Evolutionary conservation across 1,140 invertebrate genomes (phyloP).

Genomic region (Catajapyx aquilonaris): DNA sequence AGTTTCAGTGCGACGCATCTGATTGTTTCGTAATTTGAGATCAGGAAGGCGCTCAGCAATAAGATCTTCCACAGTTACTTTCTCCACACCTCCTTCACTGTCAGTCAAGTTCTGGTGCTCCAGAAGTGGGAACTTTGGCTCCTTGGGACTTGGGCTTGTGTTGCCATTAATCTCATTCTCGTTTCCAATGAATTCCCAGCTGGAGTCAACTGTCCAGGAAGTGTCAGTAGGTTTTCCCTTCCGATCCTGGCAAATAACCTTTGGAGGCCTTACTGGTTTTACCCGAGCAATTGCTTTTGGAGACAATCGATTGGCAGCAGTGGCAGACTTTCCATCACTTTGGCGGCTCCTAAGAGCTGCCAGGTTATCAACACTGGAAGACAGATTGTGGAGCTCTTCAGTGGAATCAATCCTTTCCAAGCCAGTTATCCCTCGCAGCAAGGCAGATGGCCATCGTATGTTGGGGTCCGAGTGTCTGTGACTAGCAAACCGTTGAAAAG

Average conservation of each 20-base stretch:
- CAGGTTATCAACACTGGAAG: slow-evolving; percentile 7
- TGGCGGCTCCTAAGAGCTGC: no score
- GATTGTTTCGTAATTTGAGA: no score
- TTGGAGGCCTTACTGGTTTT: slow-evolving; percentile 47
- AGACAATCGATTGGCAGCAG: no score
- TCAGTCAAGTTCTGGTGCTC: slow-evolving; percentile 11
- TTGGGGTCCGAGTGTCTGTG: slow-evolving; percentile 40
- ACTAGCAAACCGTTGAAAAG: slow-evolving; percentile 15
- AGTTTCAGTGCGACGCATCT: no score
- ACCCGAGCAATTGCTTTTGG: no score
- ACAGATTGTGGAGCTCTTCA: slow-evolving; percentile 17
- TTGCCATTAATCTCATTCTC: neutral
- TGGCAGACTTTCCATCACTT: no score
- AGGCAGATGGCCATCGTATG: slow-evolving; percentile 24
- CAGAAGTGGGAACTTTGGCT: slow-evolving; percentile 4
- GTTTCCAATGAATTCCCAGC: slow-evolving; percentile 60
- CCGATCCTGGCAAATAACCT: slow-evolving; percentile 19
- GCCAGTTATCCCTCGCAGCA: slow-evolving; percentile 9
- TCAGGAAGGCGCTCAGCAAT: slow-evolving; percentile 5
- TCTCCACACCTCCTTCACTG: slow-evolving; percentile 19
- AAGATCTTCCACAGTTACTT: slow-evolving; percentile 7
- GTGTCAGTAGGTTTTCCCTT: slow-evolving; percentile 25
- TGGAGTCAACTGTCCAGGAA: slow-evolving; percentile 62
- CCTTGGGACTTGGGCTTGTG: slow-evolving; percentile 1
- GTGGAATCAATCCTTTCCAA: slow-evolving; percentile 34